A percentile compares a stretch with the other conserved stretches of the same genome.
Evolutionary conservation across 2,797 vertebrate species (phyloP).

Genomic region (Bucorvus abyssinicus): DNA sequence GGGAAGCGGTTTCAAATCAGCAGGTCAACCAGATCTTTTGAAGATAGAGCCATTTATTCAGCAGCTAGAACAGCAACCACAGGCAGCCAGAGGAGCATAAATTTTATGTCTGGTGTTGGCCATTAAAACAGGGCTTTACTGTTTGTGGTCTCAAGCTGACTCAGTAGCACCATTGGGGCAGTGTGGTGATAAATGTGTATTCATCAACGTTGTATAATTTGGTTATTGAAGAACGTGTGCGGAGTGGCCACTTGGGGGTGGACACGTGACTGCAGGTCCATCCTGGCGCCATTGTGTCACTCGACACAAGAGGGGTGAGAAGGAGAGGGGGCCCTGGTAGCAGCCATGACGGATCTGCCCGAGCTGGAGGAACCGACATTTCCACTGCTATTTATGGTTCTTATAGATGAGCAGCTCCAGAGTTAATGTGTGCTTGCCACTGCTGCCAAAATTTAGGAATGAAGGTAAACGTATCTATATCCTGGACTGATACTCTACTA

Average conservation of each 20-base stretch:
- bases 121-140: slow-evolving; percentile 57
- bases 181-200: neutral
- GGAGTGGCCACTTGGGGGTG: neutral
- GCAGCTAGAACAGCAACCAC: slow-evolving; percentile 41
- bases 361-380: neutral
- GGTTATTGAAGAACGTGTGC: neutral
- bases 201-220: neutral
- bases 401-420: neutral
- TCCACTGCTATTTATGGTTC: neutral
- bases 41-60: slow-evolving; percentile 58
- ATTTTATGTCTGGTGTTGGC: slow-evolving; percentile 38
- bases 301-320: neutral
- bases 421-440: neutral
- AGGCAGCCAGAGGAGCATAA: slow-evolving; percentile 44
- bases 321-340: neutral
- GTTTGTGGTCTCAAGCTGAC: slow-evolving; percentile 38
- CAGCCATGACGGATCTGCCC: neutral
- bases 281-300: neutral
- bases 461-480: neutral
- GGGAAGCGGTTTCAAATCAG: slow-evolving; percentile 54
- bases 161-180: slow-evolving; percentile 15
- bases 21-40: slow-evolving; percentile 55
- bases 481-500: neutral
- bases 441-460: neutral
- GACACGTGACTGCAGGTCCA: neutral